A percentile compares a stretch with the other conserved stretches of the same genome.
Evolutionary conservation across 2,888 invertebrate genomes (phyloP).

Genomic region (Meta bourneti): DNA sequence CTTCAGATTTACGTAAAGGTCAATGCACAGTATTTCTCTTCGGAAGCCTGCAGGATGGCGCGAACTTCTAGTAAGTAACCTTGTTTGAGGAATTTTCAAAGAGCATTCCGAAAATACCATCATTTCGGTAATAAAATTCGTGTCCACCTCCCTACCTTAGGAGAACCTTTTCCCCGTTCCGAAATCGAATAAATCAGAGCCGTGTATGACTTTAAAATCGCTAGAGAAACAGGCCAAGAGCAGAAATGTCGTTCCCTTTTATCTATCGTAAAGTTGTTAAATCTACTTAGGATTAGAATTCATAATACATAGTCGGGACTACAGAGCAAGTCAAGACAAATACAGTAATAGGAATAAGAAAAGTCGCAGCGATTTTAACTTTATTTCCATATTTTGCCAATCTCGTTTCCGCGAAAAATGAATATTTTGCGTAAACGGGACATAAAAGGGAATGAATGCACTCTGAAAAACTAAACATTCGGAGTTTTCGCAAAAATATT

Average conservation of each 20-base stretch:
- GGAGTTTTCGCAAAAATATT: neutral
- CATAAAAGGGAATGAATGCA: neutral
- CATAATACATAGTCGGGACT: slow-evolving; percentile 12
- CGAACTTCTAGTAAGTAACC: slow-evolving; percentile 17
- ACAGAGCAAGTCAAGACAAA: slow-evolving; percentile 3
- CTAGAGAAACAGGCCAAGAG: slow-evolving; percentile 14
- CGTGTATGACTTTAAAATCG: slow-evolving; percentile 26
- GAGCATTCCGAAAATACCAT: slow-evolving; percentile 34
- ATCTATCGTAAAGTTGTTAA: slow-evolving; percentile 21
- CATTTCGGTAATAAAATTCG: slow-evolving; percentile 45
- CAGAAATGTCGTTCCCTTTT: slow-evolving; percentile 11
- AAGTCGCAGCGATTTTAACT: neutral
- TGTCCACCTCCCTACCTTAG: neutral
- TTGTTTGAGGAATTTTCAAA: slow-evolving; percentile 43
- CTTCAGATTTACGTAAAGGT: neutral
- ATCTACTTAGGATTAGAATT: slow-evolving; percentile 52
- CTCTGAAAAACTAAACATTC: neutral
- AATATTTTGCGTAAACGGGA: slow-evolving; percentile 2
- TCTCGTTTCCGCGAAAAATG: neutral
- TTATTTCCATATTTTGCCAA: slow-evolving; percentile 5
- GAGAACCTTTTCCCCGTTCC: slow-evolving; percentile 16
- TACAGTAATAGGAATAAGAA: slow-evolving; percentile 1
- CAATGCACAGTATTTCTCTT: no score
- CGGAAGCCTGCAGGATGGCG: no score
- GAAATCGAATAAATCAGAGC: slow-evolving; percentile 38